A percentile compares a stretch with the other conserved stretches of the same genome.
phyloP scores from a whole-genome alignment of 2,113 vertebrate genomes.

The Parotia lawesii region DNA sequence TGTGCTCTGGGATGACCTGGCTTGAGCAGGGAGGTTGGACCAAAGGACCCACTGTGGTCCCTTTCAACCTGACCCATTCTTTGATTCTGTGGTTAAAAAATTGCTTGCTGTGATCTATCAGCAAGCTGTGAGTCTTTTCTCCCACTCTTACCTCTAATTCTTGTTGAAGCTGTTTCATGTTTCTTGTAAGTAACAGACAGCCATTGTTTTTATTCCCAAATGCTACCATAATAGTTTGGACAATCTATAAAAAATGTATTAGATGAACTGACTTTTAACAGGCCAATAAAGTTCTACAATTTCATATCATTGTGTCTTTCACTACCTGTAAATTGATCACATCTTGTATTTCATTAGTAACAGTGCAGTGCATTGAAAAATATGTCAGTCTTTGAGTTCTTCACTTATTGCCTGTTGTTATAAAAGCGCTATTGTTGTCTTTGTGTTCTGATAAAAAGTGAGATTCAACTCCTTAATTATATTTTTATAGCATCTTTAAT shows the following conservation, averaged over 20 bases:
- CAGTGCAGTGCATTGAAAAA: not conserved
- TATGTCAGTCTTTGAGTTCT: not conserved
- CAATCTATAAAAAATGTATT: constrained; percentile 40
- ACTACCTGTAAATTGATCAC: constrained; percentile 16
- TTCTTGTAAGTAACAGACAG: constrained; percentile 56
- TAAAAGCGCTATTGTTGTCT: not conserved
- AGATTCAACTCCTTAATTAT: not conserved
- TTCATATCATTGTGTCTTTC: constrained; percentile 51
- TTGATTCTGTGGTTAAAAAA: not conserved
- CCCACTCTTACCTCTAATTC: not conserved
- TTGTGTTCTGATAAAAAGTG: not conserved
- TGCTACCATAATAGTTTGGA: constrained; percentile 41
- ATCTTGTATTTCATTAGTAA: not conserved
- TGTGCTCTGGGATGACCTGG: not conserved
- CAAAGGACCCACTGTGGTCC: too few species aligned
- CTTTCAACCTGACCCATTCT: not conserved
- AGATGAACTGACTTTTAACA: constrained; percentile 61
- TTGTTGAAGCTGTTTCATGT: constrained; percentile 4
- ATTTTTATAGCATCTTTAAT: not conserved
- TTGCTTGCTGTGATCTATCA: constrained; percentile 36
- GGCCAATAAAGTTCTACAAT: constrained; percentile 72
- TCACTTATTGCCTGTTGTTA: not conserved
- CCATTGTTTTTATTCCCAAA: constrained; percentile 50
- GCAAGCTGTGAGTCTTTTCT: constrained; percentile 15
- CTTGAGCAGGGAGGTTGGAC: not conserved